These are phyloP conservation scores for Pteronotus mesoamericanus DNA, from an alignment of 2,797 vertebrate genomes.

Conservation along the genomic window DNA sequence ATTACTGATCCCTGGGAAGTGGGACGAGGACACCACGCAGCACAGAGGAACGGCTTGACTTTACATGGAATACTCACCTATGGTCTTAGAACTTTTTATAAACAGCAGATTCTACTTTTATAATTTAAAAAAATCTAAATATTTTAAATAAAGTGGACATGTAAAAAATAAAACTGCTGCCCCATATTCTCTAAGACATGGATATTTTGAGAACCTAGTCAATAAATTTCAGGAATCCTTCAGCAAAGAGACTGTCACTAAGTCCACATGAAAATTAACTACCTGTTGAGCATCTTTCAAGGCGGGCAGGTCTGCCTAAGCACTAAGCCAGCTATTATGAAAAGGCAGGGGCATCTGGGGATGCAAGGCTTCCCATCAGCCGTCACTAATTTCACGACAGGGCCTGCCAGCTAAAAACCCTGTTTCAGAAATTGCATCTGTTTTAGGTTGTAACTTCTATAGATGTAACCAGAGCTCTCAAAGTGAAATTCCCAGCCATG, in stretches of 20 bases:
- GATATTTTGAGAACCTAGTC: background rate
- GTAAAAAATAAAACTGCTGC: background rate
- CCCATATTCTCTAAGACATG: background rate
- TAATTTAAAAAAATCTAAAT: background rate
- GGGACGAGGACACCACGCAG: background rate
- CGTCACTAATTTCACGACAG: background rate
- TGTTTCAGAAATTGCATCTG: background rate
- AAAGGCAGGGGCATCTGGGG: background rate
- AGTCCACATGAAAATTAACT: background rate
- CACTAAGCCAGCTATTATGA: background rate
- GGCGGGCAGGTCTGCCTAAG: background rate
- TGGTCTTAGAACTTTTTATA: background rate
- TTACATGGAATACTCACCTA: background rate
- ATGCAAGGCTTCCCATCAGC: background rate
- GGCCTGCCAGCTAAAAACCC: background rate
- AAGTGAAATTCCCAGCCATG: background rate
- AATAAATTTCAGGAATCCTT: background rate
- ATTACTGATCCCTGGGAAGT: background rate
- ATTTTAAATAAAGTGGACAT: background rate
- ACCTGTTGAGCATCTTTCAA: background rate
- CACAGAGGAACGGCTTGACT: background rate
- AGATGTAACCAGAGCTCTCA: background rate
- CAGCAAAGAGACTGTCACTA: background rate
- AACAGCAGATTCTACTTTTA: background rate
- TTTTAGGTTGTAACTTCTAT: background rate